Percentiles rank a stretch among this genome's conserved stretches.
Conservation (phyloP, 2,113 vertebrate genomes). For the Neodontobutis hainanensis region DNA sequence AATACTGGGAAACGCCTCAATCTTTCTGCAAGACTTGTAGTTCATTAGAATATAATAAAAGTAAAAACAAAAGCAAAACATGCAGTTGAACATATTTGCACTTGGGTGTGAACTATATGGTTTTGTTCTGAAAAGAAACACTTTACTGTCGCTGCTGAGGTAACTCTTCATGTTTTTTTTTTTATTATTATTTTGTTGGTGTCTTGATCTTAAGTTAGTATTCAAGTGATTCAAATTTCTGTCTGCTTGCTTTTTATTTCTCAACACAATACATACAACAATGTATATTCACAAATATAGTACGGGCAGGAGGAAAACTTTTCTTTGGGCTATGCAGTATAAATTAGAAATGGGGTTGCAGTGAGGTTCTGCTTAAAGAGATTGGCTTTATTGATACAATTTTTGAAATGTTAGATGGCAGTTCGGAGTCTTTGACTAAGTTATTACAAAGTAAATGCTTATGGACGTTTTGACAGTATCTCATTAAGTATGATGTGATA, state of each 20-base stretch:
- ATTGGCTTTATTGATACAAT: conserved; percentile 25
- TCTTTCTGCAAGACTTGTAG: conserved; percentile 72
- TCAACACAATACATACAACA: conserved; percentile 50
- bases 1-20: conserved; percentile 69
- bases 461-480: conserved; percentile 62
- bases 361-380: conserved; percentile 39
- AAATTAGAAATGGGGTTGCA: conserved; percentile 40
- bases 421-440: conserved; percentile 38
- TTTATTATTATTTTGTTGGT: conserved; percentile 59
- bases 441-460: conserved; percentile 34
- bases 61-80: conserved; percentile 53
- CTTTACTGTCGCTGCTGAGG: conserved; percentile 69
- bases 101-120: conserved; percentile 69
- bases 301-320: conserved; percentile 31
- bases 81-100: conserved; percentile 69
- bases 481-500: conserved; percentile 73
- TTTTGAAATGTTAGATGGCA: conserved; percentile 9
- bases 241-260: conserved; percentile 70
- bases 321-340: conserved; percentile 36
- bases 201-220: conserved; percentile 65
- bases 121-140: conserved; percentile 62
- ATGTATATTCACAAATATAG: conserved; percentile 59
- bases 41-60: conserved; percentile 64
- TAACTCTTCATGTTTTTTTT: conserved; percentile 56
- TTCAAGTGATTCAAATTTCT: conserved; percentile 64